Conservation (phyloP, 2,113 vertebrate genomes). For the Silurus glanis region DNA sequence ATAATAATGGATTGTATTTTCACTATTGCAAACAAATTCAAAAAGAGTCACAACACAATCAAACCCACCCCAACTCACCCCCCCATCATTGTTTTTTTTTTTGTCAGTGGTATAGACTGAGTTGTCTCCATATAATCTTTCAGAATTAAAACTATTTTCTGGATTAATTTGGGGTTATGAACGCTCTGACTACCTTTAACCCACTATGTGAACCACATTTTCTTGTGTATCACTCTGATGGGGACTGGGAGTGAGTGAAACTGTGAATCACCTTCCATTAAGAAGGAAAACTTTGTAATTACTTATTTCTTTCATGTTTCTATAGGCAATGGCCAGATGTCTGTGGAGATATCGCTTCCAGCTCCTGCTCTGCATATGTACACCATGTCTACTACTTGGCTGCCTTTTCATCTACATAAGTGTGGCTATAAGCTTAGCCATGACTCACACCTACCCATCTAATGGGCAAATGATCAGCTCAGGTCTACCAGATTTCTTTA, state of each 20-base stretch:
- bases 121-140: not conserved
- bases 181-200: not conserved
- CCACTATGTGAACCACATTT: not conserved
- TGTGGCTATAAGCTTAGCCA: slow-evolving; percentile 14
- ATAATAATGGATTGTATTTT: not conserved
- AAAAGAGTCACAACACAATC: not conserved
- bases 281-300: not conserved
- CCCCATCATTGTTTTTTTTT: too few relatives aligned
- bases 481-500: slow-evolving; percentile 36
- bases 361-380: slow-evolving; percentile 58
- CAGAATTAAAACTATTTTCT: not conserved
- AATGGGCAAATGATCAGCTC: not conserved
- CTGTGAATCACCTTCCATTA: not conserved
- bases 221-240: not conserved
- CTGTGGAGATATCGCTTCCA: slow-evolving; percentile 37
- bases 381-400: slow-evolving; percentile 51
- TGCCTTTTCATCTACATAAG: slow-evolving; percentile 50
- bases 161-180: not conserved
- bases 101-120: not conserved
- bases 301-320: not conserved
- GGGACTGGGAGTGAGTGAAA: not conserved
- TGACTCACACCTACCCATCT: not conserved
- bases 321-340: slow-evolving; percentile 25
- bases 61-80: too few relatives aligned
- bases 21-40: not conserved